Evolutionary conservation across 2,888 invertebrate genomes (phyloP).

Genomic region (Orthosia gracilis): DNA sequence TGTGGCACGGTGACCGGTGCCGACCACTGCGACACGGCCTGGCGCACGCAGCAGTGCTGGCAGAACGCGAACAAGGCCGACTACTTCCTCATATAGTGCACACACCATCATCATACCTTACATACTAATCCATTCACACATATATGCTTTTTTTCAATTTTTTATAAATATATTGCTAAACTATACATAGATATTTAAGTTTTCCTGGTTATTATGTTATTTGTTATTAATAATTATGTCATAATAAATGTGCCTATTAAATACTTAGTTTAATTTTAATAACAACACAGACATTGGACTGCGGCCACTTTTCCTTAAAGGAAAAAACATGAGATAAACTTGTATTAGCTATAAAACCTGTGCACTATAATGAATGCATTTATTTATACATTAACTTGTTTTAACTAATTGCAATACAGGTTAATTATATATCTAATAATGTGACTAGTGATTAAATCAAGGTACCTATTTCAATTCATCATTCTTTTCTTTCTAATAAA

Average conservation of each 20-base stretch:
- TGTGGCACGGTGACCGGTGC: constrained; percentile 82
- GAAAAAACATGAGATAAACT: constrained; percentile 20
- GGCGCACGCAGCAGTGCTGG: constrained; percentile 86
- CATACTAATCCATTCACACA: background rate
- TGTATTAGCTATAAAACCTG: background rate
- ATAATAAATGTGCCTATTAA: constrained; percentile 17
- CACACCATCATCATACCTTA: background rate
- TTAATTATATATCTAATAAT: background rate
- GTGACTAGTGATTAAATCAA: background rate
- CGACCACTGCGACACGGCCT: constrained; percentile 87
- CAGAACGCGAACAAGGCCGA: constrained; percentile 80
- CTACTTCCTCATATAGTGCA: constrained; percentile 81
- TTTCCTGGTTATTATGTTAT: background rate
- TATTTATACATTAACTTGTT: background rate
- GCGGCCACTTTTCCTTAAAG: constrained; percentile 32
- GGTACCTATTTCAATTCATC: background rate
- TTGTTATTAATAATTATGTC: background rate
- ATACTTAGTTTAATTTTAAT: constrained; percentile 15
- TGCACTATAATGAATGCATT: background rate
- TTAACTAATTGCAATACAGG: background rate
- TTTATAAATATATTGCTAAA: background rate
- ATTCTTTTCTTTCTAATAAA: background rate
- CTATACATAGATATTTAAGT: constrained; percentile 1
- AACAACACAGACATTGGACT: background rate
- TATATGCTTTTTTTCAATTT: background rate